phyloP scores from a whole-genome alignment of 2,888 invertebrate species.

The Caenorhabditis angaria region DNA sequence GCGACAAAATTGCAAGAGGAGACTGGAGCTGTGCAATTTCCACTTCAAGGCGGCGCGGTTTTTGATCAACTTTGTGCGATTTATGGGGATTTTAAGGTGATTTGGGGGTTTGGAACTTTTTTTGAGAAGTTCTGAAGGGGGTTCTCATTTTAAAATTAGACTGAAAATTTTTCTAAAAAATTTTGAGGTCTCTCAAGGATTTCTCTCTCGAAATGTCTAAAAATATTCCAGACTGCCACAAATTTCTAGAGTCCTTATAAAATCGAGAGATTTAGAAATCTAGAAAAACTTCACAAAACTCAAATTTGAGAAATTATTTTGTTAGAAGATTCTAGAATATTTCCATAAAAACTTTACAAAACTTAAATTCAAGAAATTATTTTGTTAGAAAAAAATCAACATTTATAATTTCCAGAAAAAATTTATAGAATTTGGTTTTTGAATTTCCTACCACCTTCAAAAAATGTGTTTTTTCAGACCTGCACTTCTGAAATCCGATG shows the following conservation, averaged over 20 bases:
- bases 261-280: too few relatives aligned
- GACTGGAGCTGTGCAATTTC: slow-evolving; percentile 62
- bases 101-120: not conserved
- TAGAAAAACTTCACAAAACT: too few relatives aligned
- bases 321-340: too few relatives aligned
- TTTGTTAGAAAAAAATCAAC: not conserved
- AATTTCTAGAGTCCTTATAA: too few relatives aligned
- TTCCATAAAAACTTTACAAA: too few relatives aligned
- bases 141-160: not conserved
- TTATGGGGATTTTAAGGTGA: slow-evolving; percentile 62
- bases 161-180: not conserved
- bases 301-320: too few relatives aligned
- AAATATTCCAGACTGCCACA: too few relatives aligned
- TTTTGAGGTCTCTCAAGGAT: too few relatives aligned
- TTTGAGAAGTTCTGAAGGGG: not conserved
- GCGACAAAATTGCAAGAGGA: slow-evolving; percentile 66
- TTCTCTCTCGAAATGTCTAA: too few relatives aligned
- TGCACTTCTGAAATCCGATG: slow-evolving; percentile 60
- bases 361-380: too few relatives aligned
- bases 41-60: slow-evolving; percentile 65
- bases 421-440: not conserved
- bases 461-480: slow-evolving; percentile 42
- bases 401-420: not conserved
- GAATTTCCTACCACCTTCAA: not conserved
- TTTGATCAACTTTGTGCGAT: slow-evolving; percentile 65